Conservation (phyloP, 2,888 invertebrate species). For the Limulus polyphemus region DNA sequence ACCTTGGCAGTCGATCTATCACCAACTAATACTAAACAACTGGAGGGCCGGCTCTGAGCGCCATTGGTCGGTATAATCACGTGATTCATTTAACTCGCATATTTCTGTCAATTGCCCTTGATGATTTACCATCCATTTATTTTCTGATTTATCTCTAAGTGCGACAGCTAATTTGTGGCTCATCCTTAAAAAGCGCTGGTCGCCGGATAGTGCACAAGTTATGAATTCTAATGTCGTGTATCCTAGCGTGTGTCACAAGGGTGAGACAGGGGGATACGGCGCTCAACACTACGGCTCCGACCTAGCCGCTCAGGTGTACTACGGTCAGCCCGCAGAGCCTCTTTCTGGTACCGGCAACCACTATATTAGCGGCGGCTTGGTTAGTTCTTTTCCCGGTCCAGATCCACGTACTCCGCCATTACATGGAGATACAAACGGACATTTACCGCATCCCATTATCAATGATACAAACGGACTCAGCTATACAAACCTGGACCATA, state of each 20-base stretch:
- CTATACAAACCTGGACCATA: constrained; percentile 67
- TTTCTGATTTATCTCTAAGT: constrained; percentile 25
- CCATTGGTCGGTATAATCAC: constrained; percentile 21
- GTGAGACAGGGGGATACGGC: constrained; percentile 18
- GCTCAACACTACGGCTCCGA: constrained; percentile 12
- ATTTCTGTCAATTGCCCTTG: constrained; percentile 23
- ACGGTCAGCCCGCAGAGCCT: constrained; percentile 5
- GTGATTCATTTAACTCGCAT: constrained; percentile 25
- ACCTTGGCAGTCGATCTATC: constrained; percentile 20
- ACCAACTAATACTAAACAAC: constrained; percentile 3
- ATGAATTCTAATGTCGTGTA: constrained; percentile 28
- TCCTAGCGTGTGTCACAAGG: constrained; percentile 22
- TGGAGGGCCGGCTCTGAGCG: constrained; percentile 8
- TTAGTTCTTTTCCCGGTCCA: constrained; percentile 7
- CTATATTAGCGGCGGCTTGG: constrained; percentile 10
- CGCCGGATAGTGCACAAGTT: constrained; percentile 4
- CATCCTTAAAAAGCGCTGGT: constrained; percentile 3
- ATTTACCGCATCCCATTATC: constrained; percentile 22
- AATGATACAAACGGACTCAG: constrained; percentile 54
- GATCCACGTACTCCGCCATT: constrained; percentile 24
- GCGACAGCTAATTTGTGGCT: constrained; percentile 22
- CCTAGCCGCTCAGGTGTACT: constrained; percentile 15
- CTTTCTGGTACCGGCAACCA: constrained; percentile 3
- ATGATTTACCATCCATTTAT: constrained; percentile 25
- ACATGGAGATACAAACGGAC: constrained; percentile 21